Percentiles rank a stretch among this genome's conserved stretches.
phyloP scores from a whole-genome alignment of 2,888 invertebrate species.

The Subacronicta megacephala region DNA sequence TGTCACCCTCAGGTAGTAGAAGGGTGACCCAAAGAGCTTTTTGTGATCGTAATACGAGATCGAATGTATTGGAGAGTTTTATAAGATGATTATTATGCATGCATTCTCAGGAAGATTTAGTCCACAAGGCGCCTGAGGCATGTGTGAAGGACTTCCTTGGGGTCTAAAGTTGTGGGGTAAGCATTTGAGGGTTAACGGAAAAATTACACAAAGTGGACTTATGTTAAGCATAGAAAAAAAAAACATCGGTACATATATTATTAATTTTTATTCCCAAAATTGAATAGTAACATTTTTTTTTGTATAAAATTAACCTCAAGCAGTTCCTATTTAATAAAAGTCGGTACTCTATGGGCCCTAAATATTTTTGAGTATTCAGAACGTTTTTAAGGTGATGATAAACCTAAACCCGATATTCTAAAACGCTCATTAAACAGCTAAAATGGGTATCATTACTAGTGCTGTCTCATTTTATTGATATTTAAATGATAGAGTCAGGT shows the following conservation, averaged over 20 bases:
- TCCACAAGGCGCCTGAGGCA: slow-evolving; percentile 75
- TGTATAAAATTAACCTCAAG: too few relatives aligned
- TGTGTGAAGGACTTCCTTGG: slow-evolving; percentile 77
- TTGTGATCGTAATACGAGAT: slow-evolving; percentile 82
- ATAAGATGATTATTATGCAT: slow-evolving; percentile 86
- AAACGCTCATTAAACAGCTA: too few relatives aligned
- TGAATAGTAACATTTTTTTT: slow-evolving; percentile 5
- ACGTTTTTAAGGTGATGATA: too few relatives aligned
- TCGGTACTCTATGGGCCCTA: too few relatives aligned
- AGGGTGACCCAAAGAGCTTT: slow-evolving; percentile 83
- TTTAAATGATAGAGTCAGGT: too few relatives aligned
- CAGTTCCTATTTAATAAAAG: too few relatives aligned
- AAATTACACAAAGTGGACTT: slow-evolving; percentile 47
- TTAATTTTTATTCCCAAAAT: slow-evolving; percentile 9
- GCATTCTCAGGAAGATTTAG: slow-evolving; percentile 88
- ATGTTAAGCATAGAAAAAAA: slow-evolving; percentile 30
- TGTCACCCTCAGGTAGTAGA: slow-evolving; percentile 85
- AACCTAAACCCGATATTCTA: too few relatives aligned
- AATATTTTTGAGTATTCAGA: too few relatives aligned
- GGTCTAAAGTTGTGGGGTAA: slow-evolving; percentile 65
- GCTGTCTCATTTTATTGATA: too few relatives aligned
- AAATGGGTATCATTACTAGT: too few relatives aligned
- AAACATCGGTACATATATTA: slow-evolving; percentile 31
- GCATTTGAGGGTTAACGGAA: slow-evolving; percentile 73
- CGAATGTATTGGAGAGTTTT: slow-evolving; percentile 72